Percentiles rank a stretch among this genome's conserved stretches.
Conservation (phyloP, 53 echinoderm and acorn worm species). For the Temnopleurus reevesii region DNA sequence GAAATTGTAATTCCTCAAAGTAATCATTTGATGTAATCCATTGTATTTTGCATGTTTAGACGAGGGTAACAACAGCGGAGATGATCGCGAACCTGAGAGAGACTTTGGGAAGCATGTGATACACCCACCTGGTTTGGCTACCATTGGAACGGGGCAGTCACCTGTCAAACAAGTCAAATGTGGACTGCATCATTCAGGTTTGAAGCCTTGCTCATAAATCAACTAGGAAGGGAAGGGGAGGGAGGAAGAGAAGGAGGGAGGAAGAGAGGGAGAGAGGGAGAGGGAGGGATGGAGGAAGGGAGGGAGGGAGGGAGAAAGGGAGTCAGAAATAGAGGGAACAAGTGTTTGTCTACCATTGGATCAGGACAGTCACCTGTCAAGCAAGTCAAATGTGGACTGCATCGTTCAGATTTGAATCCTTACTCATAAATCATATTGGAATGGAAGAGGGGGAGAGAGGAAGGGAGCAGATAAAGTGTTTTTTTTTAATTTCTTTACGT, state of each 20-base stretch:
- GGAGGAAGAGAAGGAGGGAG: not conserved
- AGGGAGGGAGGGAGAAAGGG: no score
- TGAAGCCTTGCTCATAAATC: no score
- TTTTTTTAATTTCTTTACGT: no score
- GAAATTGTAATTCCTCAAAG: no score
- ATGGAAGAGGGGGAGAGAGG: no score
- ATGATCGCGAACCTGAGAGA: constrained; percentile 91
- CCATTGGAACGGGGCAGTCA: constrained; percentile 65
- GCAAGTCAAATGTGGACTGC: constrained; percentile 85
- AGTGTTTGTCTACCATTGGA: constrained; percentile 69
- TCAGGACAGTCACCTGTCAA: constrained; percentile 66
- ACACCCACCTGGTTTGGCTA: constrained; percentile 74
- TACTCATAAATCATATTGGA: no score
- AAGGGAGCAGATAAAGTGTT: no score
- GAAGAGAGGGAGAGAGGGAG: not conserved
- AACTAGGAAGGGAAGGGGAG: no score
- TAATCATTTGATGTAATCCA: no score
- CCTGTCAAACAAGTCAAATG: constrained; percentile 76
- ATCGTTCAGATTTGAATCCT: constrained; percentile 89
- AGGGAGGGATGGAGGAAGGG: not conserved
- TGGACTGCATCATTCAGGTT: constrained; percentile 97
- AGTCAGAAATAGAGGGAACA: no score
- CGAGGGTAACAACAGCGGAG: constrained; percentile 92
- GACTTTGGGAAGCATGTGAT: constrained; percentile 81
- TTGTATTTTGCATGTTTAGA: constrained; percentile 50